These are phyloP conservation scores for Scatophagus argus DNA, from an alignment of 2,113 vertebrate species.

Conservation along the genomic window DNA sequence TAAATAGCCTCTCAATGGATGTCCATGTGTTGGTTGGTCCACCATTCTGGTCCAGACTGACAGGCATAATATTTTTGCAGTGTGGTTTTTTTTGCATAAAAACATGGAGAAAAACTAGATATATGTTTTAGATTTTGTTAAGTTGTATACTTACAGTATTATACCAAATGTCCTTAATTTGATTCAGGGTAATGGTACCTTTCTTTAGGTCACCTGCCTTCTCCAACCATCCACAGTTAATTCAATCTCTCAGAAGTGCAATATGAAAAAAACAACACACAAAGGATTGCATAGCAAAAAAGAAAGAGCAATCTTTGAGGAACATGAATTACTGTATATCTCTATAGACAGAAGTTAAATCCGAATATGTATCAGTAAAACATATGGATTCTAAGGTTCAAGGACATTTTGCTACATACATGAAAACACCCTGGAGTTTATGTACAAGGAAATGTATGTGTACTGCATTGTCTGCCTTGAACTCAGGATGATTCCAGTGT, in stretches of 20 bases:
- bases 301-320: neutral
- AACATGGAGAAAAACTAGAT: too few relatives aligned
- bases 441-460: neutral
- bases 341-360: neutral
- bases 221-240: neutral
- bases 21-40: too few relatives aligned
- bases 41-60: too few relatives aligned
- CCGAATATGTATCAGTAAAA: neutral
- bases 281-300: neutral
- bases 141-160: too few relatives aligned
- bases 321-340: neutral
- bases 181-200: too few relatives aligned
- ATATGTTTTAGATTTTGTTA: too few relatives aligned
- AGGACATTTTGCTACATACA: neutral
- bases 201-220: too few relatives aligned
- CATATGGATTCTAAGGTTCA: neutral
- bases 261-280: neutral
- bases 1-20: too few relatives aligned
- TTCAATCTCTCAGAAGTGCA: slow-evolving; percentile 11
- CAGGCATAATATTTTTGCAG: too few relatives aligned
- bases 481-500: slow-evolving; percentile 12
- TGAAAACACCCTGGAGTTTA: neutral
- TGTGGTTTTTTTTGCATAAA: too few relatives aligned
- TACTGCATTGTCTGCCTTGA: neutral
- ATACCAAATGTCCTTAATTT: too few relatives aligned